Percentiles rank a stretch among this genome's conserved stretches.
These are phyloP conservation scores for Drosophila anomalata DNA, from an alignment of 2,888 invertebrate genomes.

Conservation along the genomic window DNA sequence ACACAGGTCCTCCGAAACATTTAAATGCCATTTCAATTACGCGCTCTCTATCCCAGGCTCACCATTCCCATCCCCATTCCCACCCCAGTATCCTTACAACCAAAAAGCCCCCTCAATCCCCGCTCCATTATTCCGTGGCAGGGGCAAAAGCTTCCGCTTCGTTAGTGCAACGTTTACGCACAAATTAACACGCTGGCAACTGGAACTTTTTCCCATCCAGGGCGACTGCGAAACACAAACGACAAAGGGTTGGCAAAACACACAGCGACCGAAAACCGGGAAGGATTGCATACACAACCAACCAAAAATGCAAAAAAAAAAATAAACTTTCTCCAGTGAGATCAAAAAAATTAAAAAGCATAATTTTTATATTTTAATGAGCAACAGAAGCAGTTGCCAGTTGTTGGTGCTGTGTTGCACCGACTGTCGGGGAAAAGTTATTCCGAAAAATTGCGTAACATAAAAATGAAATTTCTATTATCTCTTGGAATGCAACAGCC, in stretches of 20 bases:
- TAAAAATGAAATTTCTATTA: conserved; percentile 35
- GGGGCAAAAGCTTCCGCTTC: conserved; percentile 61
- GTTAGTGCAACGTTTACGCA: conserved; percentile 72
- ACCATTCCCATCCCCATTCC: background rate
- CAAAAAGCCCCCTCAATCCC: conserved; percentile 14
- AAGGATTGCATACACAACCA: conserved; percentile 4
- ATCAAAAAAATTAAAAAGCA: conserved; percentile 32
- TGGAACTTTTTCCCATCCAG: conserved; percentile 41
- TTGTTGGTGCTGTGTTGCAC: background rate
- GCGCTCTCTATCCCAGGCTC: conserved; percentile 40
- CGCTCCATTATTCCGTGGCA: conserved; percentile 10
- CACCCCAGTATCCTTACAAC: background rate
- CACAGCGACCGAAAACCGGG: conserved; percentile 6
- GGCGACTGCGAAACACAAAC: conserved; percentile 41
- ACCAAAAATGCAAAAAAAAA: conserved; percentile 41
- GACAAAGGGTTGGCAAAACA: conserved; percentile 50
- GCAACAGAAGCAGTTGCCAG: conserved; percentile 26
- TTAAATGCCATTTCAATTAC: conserved; percentile 72
- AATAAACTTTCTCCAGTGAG: background rate
- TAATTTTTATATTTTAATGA: conserved; percentile 72
- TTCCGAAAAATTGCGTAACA: conserved; percentile 29
- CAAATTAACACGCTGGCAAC: conserved; percentile 70
- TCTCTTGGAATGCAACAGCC: conserved; percentile 22
- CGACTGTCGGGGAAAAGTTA: conserved; percentile 16
- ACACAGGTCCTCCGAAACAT: conserved; percentile 49